Conservation (phyloP, 2,888 invertebrate species). For the Clusia tigrina region DNA sequence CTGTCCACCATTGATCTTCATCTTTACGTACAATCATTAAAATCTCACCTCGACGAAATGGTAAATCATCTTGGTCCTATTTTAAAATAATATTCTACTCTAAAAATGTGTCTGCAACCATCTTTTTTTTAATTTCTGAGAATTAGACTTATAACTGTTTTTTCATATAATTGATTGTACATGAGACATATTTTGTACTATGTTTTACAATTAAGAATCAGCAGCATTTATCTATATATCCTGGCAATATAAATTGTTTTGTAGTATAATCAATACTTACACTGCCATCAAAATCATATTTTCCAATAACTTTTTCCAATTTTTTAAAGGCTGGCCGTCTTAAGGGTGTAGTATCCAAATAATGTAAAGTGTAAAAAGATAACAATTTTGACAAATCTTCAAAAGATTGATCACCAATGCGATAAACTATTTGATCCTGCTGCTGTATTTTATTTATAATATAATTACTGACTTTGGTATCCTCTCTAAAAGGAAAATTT, state of each 20-base stretch:
- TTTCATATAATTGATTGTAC: too few relatives aligned
- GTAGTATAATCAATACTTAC: constrained; percentile 71
- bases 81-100: too few relatives aligned
- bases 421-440: constrained; percentile 81
- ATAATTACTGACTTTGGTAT: constrained; percentile 96
- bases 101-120: too few relatives aligned
- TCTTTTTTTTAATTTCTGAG: too few relatives aligned
- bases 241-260: too few relatives aligned
- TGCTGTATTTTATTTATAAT: constrained; percentile 94
- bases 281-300: constrained; percentile 92
- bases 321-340: constrained; percentile 81
- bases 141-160: too few relatives aligned
- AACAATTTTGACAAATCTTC: constrained; percentile 89
- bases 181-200: too few relatives aligned
- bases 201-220: too few relatives aligned
- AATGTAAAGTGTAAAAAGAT: constrained; percentile 94
- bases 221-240: too few relatives aligned
- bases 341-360: constrained; percentile 94
- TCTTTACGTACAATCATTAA: constrained; percentile 91
- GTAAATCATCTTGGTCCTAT: constrained; percentile 93
- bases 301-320: constrained; percentile 86
- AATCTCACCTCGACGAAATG: constrained; percentile 93
- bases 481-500: too few relatives aligned
- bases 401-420: constrained; percentile 96
- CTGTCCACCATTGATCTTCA: constrained; percentile 99